Percentiles rank a stretch among this genome's conserved stretches.
phyloP scores from a whole-genome alignment of 2,797 vertebrate species.

The Rhabdomys pumilio region DNA sequence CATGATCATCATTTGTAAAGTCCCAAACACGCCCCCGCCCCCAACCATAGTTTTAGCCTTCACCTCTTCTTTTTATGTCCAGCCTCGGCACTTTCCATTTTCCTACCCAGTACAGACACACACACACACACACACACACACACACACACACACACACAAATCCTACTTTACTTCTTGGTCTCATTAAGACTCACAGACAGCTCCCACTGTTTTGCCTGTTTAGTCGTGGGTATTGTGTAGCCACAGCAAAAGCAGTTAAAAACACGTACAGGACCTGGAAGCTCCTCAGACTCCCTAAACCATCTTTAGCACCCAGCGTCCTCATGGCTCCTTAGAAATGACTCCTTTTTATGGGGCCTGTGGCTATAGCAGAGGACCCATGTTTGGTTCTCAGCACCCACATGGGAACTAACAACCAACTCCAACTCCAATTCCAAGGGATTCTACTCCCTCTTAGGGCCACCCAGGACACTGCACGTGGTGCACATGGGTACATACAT shows the following conservation, averaged over 20 bases:
- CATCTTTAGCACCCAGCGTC: accelerated
- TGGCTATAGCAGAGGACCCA: background rate
- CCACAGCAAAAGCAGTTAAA: accelerated
- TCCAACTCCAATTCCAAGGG: background rate
- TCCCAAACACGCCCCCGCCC: background rate
- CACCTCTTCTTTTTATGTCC: background rate
- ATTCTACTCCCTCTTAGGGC: background rate
- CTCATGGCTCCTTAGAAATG: background rate
- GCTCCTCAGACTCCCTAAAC: background rate
- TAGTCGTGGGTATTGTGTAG: background rate
- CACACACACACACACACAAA: background rate
- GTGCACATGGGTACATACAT: background rate
- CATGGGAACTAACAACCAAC: background rate
- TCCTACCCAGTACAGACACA: background rate
- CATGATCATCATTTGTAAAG: background rate
- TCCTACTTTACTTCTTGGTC: background rate
- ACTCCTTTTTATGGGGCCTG: background rate
- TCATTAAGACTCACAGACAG: background rate
- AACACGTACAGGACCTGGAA: accelerated
- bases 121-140: too few relatives aligned
- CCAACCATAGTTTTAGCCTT: background rate
- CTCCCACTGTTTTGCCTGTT: background rate
- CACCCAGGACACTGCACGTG: background rate
- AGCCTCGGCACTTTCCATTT: background rate
- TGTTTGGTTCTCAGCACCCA: background rate